A percentile compares a stretch with the other conserved stretches of the same genome.
Conservation (phyloP, 1,140 invertebrate genomes). For the Lycorma delicatula region DNA sequence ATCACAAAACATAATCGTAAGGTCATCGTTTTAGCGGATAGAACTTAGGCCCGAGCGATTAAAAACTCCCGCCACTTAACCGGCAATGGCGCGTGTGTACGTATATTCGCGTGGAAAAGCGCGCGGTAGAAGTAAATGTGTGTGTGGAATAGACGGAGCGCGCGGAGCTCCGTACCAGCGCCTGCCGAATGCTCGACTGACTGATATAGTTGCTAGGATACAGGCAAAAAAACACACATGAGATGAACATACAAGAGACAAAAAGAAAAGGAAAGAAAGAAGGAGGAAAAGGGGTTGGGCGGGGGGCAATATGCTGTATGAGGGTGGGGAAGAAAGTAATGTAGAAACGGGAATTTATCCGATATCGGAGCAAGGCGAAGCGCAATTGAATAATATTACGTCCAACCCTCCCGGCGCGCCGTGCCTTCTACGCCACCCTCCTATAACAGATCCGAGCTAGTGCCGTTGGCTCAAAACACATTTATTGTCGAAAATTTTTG, state of each 20-base stretch:
- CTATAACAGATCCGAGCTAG: too few species aligned
- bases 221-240: constrained; percentile 7
- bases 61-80: too few species aligned
- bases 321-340: constrained; percentile 7
- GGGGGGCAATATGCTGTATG: constrained; percentile 20
- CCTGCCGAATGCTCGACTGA: constrained; percentile 9
- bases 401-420: neutral
- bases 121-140: neutral
- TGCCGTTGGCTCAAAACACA: too few species aligned
- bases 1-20: too few species aligned
- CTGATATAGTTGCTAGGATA: constrained; percentile 20
- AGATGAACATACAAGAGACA: constrained; percentile 20
- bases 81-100: too few species aligned
- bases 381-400: constrained; percentile 8
- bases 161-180: neutral
- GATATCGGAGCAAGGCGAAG: constrained; percentile 6
- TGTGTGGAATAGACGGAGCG: neutral
- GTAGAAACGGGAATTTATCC: constrained; percentile 6
- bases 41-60: too few species aligned
- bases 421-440: too few species aligned
- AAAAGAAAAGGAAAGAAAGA: constrained; percentile 18
- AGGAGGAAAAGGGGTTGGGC: constrained; percentile 10
- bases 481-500: too few species aligned
- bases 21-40: too few species aligned
- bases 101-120: too few species aligned